Evolutionary conservation across 2,797 vertebrate genomes (phyloP).

Genomic region (Mormyrus proboscirostris): DNA sequence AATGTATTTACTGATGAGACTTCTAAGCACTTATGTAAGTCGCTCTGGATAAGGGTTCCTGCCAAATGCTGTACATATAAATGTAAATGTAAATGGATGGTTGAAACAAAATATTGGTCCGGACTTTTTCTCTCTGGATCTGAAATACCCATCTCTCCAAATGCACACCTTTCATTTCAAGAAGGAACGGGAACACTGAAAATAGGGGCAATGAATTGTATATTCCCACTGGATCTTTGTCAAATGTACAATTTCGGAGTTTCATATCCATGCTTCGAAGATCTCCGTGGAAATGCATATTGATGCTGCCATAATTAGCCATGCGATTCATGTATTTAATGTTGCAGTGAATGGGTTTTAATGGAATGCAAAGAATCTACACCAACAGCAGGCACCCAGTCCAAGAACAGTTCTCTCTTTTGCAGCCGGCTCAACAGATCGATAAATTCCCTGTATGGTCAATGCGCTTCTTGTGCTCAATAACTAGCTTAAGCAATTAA

Average conservation of each 20-base stretch:
- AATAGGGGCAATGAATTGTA: neutral
- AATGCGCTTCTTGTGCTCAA: neutral
- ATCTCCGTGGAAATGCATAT: neutral
- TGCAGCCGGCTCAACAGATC: neutral
- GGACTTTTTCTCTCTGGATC: neutral
- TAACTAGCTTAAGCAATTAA: conserved; percentile 5
- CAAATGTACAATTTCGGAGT: neutral
- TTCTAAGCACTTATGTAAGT: neutral
- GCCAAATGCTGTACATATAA: neutral
- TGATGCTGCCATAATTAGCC: neutral
- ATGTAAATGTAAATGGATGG: neutral
- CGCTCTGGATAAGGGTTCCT: neutral
- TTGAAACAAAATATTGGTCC: neutral
- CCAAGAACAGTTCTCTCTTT: neutral
- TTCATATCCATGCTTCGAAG: neutral
- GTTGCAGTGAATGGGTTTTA: neutral
- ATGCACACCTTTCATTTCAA: conserved; percentile 19
- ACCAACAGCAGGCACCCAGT: neutral
- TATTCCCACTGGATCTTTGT: neutral
- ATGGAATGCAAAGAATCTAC: neutral
- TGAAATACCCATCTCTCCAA: neutral
- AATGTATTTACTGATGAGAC: neutral
- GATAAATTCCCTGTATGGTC: neutral
- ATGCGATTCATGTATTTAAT: neutral
- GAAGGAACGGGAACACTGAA: neutral